phyloP scores from a whole-genome alignment of 2,888 invertebrate genomes.

The Drosophila longiperda region DNA sequence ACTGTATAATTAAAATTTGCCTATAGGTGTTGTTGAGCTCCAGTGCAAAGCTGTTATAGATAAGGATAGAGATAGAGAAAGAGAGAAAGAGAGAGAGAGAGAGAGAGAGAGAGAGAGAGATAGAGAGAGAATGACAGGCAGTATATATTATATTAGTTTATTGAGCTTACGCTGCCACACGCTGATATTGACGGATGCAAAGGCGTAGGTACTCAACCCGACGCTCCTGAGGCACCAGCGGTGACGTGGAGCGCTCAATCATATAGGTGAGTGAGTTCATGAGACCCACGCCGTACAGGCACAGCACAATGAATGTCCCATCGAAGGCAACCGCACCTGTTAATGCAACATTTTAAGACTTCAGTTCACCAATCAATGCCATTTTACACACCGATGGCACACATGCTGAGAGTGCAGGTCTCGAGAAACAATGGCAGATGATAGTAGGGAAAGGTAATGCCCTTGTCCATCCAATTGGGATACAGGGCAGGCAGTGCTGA shows the following conservation, averaged over 20 bases:
- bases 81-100: background rate
- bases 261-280: conserved; percentile 64
- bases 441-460: conserved; percentile 76
- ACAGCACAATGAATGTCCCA: conserved; percentile 76
- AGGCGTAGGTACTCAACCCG: conserved; percentile 73
- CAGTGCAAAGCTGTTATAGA: conserved; percentile 61
- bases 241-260: conserved; percentile 69
- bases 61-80: background rate
- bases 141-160: background rate
- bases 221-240: conserved; percentile 64
- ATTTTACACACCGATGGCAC: conserved; percentile 68
- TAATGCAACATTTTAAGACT: conserved; percentile 7
- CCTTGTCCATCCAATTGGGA: conserved; percentile 74
- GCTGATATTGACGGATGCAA: conserved; percentile 76
- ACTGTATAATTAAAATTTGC: conserved; percentile 79
- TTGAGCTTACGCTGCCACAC: conserved; percentile 61
- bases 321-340: conserved; percentile 79
- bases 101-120: background rate
- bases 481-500: conserved; percentile 73
- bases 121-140: background rate
- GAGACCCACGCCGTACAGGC: conserved; percentile 74
- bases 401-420: conserved; percentile 46
- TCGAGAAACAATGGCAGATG: conserved; percentile 66
- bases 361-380: background rate
- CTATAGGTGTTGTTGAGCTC: conserved; percentile 68